Percentiles rank a stretch among this genome's conserved stretches.
These are phyloP conservation scores for Ailuropoda melanoleuca DNA, from an alignment of 2,113 vertebrate species.

Conservation along the genomic window DNA sequence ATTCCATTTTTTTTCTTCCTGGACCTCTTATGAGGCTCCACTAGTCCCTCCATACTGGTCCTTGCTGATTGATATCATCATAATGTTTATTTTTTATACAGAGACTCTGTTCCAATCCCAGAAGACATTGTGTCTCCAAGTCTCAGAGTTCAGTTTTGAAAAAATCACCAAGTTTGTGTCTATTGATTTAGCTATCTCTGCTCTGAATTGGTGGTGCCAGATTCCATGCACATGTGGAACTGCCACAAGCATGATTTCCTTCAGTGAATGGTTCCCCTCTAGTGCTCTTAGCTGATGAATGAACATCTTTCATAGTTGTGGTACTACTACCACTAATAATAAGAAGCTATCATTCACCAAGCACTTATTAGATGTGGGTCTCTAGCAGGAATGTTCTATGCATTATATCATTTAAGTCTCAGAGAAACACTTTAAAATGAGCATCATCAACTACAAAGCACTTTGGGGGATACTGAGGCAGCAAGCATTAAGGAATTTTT, in stretches of 20 bases:
- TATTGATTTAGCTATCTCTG: slow-evolving; percentile 35
- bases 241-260: not conserved
- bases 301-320: not conserved
- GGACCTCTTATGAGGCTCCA: not conserved
- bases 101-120: not conserved
- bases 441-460: not conserved
- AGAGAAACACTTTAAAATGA: not conserved
- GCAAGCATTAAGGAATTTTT: not conserved
- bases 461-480: not conserved
- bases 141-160: slow-evolving; percentile 3
- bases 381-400: not conserved
- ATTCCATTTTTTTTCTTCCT: not conserved
- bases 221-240: not conserved
- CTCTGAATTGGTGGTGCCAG: slow-evolving; percentile 25
- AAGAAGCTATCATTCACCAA: not conserved
- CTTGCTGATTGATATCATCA: not conserved
- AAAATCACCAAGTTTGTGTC: not conserved
- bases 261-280: not conserved
- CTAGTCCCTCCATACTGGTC: not conserved
- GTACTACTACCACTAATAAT: not conserved
- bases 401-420: not conserved
- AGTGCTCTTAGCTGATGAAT: not conserved
- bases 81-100: not conserved
- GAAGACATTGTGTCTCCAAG: not conserved
- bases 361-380: not conserved